Evolutionary conservation across 2,888 invertebrate genomes (phyloP), one percentile per base, ranked within the genome.

Genomic region (Tinea pellionella): DNA sequence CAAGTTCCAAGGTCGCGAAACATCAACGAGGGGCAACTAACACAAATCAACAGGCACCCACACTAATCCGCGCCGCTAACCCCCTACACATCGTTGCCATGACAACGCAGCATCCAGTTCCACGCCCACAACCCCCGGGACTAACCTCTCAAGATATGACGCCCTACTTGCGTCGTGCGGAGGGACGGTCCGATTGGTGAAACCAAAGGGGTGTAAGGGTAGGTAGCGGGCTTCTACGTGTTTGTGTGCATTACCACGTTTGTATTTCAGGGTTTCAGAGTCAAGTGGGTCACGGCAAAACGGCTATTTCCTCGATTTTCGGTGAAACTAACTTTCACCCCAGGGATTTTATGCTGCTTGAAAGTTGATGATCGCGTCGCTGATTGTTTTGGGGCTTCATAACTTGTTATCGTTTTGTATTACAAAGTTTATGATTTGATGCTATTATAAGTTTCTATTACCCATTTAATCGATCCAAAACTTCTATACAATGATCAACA

Each of bases 21-120:
- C 65, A 65, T 64, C 66, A 64, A 53, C 51, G 19, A 53, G 53
- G 53, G 53, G 53, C 15, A 43, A 69, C 74, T 60, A 76, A 73
- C 75, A 75, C 76, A 64, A 61, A 56, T 61, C 62, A 60, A 60
- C 75, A 70, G 66, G 63, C 72, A 72, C 81, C 66, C 78, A 76
- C 76, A 74, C 78, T 53, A 53, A 69, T 66, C 64, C 63, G 64
- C 67, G 66, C 63, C 59, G 41, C 32, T 61, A 15, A 59, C 57
- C 62, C 60, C 62, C 62, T 61, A 61, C 60, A 61, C 63, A 81
- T 77, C 77, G 90, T 90, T 76, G 86, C 85, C 88, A 88, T 89
- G 79, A 87, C 86, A 80, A 90, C 90, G 87, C 89, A 89, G 89
- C 88, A 87, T 86, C 89, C 89, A 84, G 82, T 83, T 87, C 83